Evolutionary conservation across 2,113 vertebrate species (phyloP), one percentile per base, ranked within the genome.

Genomic region (Trogon surrucura): DNA sequence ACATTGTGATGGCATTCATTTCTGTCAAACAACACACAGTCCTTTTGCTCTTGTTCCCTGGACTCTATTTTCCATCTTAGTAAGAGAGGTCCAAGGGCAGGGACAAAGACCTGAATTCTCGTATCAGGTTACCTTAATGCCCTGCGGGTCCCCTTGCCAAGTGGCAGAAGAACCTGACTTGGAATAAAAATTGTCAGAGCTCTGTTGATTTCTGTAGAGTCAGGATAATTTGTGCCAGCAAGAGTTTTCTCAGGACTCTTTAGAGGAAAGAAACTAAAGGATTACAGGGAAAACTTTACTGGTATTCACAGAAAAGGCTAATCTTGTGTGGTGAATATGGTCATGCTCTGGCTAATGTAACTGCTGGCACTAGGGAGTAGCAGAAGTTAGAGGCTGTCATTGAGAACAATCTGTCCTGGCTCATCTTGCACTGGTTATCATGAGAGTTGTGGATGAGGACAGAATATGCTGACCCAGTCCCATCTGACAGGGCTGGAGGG

Each of bases 331-430:
- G 29, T 75, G 65, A 81, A 80, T 80, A 82, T 64, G 67, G 77
- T 91, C 91, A 93, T 93, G 62, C 88, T 89, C n/a, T 92, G 80
- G n/a, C 72, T 94, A 61, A 86, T 90, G 48, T 86, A 90, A 71
- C 84, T 84, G 75, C 64, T 91, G 92, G 92, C 93, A 78, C 85
- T 50, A 3, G 34, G 45, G 34, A 88, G 61, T 14, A 78, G 54
- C 73, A 96, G 83, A 84, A 96, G 72, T 64, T 56, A 13, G 62
- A 87, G 38, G 23, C 56, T 84, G 41, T 67, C 88, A 69, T 23
- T 93, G 72, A 92, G 85, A 94, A 88, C 91, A 88, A 67, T 89
- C 84, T 88, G 95, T 94, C 50, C 87, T 91, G 95, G 81, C 87
- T 89, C 81, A 41, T 91, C 84, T 70, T 54, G 66, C 8, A 1